These are phyloP conservation scores for Furnarius figulus DNA, from an alignment of 2,113 vertebrate species.

Conservation along the genomic window DNA sequence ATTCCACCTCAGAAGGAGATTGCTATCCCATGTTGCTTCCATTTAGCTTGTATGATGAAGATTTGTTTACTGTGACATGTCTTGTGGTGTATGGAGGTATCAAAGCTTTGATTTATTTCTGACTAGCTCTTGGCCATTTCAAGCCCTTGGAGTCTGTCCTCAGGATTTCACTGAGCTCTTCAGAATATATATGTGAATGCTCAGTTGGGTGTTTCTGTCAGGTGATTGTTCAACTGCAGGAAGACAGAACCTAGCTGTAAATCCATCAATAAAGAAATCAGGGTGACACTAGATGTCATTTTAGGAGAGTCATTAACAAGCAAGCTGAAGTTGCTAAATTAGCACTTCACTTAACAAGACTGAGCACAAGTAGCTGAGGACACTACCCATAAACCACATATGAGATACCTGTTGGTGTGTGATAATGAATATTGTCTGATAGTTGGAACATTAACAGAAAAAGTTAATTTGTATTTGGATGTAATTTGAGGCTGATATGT, in stretches of 20 bases:
- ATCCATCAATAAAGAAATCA: background rate
- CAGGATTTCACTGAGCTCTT: background rate
- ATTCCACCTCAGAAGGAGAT: background rate
- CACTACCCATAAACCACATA: background rate
- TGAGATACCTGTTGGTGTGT: background rate
- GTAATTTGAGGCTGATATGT: background rate
- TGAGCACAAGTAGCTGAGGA: background rate
- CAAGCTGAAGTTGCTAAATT: background rate
- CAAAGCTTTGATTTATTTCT: background rate
- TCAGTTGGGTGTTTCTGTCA: background rate
- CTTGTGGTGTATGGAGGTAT: background rate
- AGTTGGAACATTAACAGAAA: background rate
- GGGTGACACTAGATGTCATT: background rate
- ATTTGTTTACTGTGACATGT: background rate
- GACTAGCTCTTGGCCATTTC: background rate
- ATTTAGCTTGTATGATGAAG: background rate
- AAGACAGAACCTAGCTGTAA: background rate
- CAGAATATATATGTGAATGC: background rate
- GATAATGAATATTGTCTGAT: background rate
- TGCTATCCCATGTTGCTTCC: background rate
- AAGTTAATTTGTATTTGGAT: background rate
- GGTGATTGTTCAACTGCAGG: background rate
- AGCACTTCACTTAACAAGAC: background rate
- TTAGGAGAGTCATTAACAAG: background rate
- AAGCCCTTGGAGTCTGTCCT: background rate